phyloP scores from a whole-genome alignment of 2,888 invertebrate genomes.

The Campoletis raptor region DNA sequence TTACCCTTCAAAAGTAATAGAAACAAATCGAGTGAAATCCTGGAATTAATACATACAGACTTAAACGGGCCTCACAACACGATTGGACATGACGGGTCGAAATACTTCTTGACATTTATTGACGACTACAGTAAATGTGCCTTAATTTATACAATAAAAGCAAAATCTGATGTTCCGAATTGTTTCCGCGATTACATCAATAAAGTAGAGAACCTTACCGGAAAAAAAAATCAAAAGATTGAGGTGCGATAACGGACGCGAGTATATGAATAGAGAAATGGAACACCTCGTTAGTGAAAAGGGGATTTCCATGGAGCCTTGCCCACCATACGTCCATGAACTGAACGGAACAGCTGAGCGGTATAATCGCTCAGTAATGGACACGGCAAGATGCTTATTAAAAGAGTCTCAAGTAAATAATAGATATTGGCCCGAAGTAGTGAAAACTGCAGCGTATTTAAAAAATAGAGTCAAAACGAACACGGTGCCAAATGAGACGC shows the following conservation, averaged over 20 bases:
- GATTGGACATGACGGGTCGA: slow-evolving; percentile 47
- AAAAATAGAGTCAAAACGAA: not conserved
- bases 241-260: not conserved
- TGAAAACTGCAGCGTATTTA: slow-evolving; percentile 1
- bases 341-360: slow-evolving; percentile 47
- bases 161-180: slow-evolving; percentile 41
- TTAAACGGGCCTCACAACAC: slow-evolving; percentile 54
- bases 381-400: slow-evolving; percentile 47
- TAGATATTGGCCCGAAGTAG: not conserved
- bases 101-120: slow-evolving; percentile 47
- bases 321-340: slow-evolving; percentile 47
- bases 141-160: slow-evolving; percentile 36
- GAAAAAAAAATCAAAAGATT: slow-evolving; percentile 33
- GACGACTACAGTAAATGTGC: slow-evolving; percentile 52
- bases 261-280: slow-evolving; percentile 13
- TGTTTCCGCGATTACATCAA: slow-evolving; percentile 32
- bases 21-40: slow-evolving; percentile 34
- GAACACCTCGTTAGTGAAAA: slow-evolving; percentile 35
- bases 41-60: slow-evolving; percentile 59
- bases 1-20: slow-evolving; percentile 50
- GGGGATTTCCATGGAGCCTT: slow-evolving; percentile 37
- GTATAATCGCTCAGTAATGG: slow-evolving; percentile 43
- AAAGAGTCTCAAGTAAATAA: slow-evolving; percentile 16
- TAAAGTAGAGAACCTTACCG: slow-evolving; percentile 51
- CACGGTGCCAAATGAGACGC: not conserved